phyloP scores from a whole-genome alignment of 2,113 vertebrate genomes.

The Pachyramphus minor region DNA sequence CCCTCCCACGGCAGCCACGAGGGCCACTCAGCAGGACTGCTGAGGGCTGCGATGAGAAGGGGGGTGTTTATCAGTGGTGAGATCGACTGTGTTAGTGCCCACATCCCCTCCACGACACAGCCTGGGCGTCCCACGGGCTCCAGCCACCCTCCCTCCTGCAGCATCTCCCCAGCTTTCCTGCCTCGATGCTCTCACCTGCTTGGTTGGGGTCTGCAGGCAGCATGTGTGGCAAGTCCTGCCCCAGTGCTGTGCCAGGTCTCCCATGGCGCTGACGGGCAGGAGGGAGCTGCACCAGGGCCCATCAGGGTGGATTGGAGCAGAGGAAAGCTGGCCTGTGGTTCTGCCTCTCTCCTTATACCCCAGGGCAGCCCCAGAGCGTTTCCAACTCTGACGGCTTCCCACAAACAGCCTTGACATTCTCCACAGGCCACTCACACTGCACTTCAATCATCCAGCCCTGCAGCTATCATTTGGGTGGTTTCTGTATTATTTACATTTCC shows the following conservation, averaged over 20 bases:
- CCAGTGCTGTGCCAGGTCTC: background rate
- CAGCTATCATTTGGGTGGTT: background rate
- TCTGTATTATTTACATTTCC: background rate
- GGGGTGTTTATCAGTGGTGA: background rate
- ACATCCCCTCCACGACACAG: rapidly evolving
- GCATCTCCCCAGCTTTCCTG: background rate
- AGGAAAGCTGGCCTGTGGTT: background rate
- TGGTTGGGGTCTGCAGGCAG: background rate
- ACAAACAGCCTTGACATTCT: background rate
- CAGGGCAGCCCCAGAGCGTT: background rate
- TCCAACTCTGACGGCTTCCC: background rate
- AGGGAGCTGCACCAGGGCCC: background rate
- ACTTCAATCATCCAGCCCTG: background rate
- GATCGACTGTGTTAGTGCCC: background rate
- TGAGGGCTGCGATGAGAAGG: background rate
- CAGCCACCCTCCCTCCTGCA: background rate
- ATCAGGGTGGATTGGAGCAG: rapidly evolving
- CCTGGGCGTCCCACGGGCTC: background rate
- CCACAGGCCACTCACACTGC: background rate
- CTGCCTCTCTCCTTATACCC: background rate
- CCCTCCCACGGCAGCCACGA: rapidly evolving
- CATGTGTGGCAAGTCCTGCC: background rate
- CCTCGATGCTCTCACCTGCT: rapidly evolving
- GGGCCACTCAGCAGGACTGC: background rate
- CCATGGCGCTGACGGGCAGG: rapidly evolving